These are phyloP conservation scores for Pagrus major DNA, from an alignment of 2,113 vertebrate species.

Conservation along the genomic window DNA sequence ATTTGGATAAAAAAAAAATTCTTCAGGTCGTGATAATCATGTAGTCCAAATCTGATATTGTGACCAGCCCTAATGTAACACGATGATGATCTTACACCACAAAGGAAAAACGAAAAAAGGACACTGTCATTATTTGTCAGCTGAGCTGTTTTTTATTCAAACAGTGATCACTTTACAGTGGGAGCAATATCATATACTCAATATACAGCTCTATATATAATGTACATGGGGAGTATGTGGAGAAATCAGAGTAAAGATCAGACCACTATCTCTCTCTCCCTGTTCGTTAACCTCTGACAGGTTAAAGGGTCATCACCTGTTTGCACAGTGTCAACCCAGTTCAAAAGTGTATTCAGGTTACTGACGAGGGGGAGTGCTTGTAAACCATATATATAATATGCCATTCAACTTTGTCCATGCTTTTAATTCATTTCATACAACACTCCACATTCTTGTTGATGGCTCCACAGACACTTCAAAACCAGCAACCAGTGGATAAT, in stretches of 20 bases:
- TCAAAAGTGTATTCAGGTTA: conserved; percentile 25
- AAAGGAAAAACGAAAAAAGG: not conserved
- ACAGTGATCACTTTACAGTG: conserved; percentile 74
- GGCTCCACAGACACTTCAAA: conserved; percentile 58
- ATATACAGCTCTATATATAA: conserved; percentile 69
- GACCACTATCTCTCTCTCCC: conserved; percentile 15
- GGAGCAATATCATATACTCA: conserved; percentile 73
- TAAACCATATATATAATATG: conserved; percentile 43
- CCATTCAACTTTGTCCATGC: conserved; percentile 21
- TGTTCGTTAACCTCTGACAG: conserved; percentile 4
- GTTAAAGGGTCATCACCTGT: conserved; percentile 19
- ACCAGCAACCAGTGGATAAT: conserved; percentile 29
- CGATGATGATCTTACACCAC: not conserved
- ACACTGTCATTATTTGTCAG: conserved; percentile 29
- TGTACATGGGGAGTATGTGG: conserved; percentile 49
- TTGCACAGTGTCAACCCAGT: conserved; percentile 46
- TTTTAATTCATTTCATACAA: conserved; percentile 37
- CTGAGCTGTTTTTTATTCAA: conserved; percentile 75
- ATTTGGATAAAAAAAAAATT: no score
- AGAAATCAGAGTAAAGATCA: conserved; percentile 28
- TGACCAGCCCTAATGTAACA: no score
- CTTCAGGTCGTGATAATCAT: no score
- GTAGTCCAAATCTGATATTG: no score
- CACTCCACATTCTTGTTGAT: conserved; percentile 35
- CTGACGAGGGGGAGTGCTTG: conserved; percentile 47